Percentiles rank a stretch among this genome's conserved stretches.
phyloP scores from a whole-genome alignment of 2,888 invertebrate species.

The Tachina lurida region DNA sequence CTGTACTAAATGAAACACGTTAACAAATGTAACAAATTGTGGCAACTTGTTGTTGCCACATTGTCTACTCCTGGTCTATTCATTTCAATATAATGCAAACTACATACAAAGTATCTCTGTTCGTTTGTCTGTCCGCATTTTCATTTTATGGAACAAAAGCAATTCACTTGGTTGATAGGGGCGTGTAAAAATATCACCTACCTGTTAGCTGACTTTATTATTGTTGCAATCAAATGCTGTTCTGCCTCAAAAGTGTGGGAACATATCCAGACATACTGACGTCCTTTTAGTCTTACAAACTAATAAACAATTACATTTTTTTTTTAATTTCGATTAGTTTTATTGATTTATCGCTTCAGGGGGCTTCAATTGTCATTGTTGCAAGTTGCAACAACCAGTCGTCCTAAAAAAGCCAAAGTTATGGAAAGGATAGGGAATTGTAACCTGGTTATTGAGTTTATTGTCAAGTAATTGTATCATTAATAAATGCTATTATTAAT shows the following conservation, averaged over 20 bases:
- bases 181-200: slow-evolving; percentile 81
- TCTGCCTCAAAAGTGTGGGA: slow-evolving; percentile 74
- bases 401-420: slow-evolving; percentile 8
- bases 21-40: slow-evolving; percentile 56
- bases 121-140: slow-evolving; percentile 26
- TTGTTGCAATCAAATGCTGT: slow-evolving; percentile 58
- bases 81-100: slow-evolving; percentile 26
- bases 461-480: slow-evolving; percentile 69
- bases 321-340: slow-evolving; percentile 61
- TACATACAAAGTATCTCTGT: slow-evolving; percentile 24
- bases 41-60: slow-evolving; percentile 67
- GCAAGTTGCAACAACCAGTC: slow-evolving; percentile 21
- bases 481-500: slow-evolving; percentile 65
- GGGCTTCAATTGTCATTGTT: slow-evolving; percentile 40
- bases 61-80: slow-evolving; percentile 53
- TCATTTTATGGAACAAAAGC: slow-evolving; percentile 76
- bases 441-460: slow-evolving; percentile 66
- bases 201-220: slow-evolving; percentile 73
- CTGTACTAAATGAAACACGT: slow-evolving; percentile 36
- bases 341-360: slow-evolving; percentile 69
- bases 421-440: slow-evolving; percentile 22
- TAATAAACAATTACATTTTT: slow-evolving; percentile 50
- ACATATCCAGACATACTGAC: slow-evolving; percentile 78
- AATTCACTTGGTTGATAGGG: slow-evolving; percentile 80
- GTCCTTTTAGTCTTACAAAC: slow-evolving; percentile 57